These are phyloP conservation scores for Coptotermes formosanus DNA, from an alignment of 1,140 invertebrate genomes.

Conservation along the genomic window DNA sequence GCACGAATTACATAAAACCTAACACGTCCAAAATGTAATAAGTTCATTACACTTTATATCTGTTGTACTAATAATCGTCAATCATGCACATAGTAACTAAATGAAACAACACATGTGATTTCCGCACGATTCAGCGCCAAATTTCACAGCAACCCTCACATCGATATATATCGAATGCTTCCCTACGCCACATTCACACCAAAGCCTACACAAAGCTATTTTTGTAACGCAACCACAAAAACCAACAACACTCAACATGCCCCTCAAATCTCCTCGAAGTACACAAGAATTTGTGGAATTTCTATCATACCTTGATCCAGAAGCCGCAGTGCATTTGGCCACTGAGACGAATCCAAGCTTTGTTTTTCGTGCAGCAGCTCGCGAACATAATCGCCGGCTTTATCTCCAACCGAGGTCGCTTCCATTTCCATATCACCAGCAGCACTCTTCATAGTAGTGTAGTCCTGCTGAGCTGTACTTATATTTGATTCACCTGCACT, in stretches of 20 bases:
- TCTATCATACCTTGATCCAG: slow-evolving; percentile 65
- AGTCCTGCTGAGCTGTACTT: not conserved
- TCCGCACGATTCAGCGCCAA: not conserved
- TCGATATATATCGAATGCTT: not conserved
- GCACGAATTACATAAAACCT: no score
- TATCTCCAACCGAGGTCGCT: slow-evolving; percentile 40
- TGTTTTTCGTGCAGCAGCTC: slow-evolving; percentile 73
- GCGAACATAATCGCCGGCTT: slow-evolving; percentile 72
- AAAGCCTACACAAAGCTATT: slow-evolving; percentile 18
- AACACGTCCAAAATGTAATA: no score
- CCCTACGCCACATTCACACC: not conserved
- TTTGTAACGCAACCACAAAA: not conserved
- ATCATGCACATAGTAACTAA: no score
- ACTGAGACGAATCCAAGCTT: slow-evolving; percentile 65
- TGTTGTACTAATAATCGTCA: no score
- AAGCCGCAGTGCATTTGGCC: slow-evolving; percentile 65
- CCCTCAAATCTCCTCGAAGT: no score
- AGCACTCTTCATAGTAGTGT: slow-evolving; percentile 25
- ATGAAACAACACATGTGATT: no score
- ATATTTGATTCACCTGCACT: slow-evolving; percentile 27
- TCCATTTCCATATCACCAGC: slow-evolving; percentile 31
- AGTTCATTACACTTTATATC: no score
- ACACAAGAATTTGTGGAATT: not conserved
- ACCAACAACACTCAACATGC: no score
- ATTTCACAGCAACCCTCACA: not conserved